Base-by-base conservation (phyloP, 2,797 vertebrate species). In the Enteromius unitaeniatus region DNA sequence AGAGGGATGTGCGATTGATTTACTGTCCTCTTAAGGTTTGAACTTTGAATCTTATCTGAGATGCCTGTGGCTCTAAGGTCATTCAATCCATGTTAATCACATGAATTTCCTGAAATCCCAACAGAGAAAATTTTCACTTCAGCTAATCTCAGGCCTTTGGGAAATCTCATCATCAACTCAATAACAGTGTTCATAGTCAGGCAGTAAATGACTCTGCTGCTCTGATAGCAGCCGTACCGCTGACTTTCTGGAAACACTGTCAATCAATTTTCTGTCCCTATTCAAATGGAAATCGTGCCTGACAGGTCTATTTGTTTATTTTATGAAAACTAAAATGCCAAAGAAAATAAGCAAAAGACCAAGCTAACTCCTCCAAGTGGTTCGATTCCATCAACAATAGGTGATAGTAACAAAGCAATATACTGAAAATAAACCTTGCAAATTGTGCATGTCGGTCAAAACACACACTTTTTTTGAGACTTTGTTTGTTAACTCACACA, bases 41-140 rank as follows among this genome's bases (percentile, higher is more conserved):
- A 83, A 80, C 72, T 83, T 78, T 78, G 84, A 45, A 8, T 81
- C 49, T 83, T 86, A 81, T 83, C 82, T 74, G 80, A 74, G 74
- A 67, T 37, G 65, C 34, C 65, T 45, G 74, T 65, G 76, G 62
- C 58, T 79, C 64, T 78, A 8, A 51, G 77, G 83, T 84, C 81
- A 88, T 28, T 69, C 28, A 53, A 81, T 85, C 83, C 80, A 85
- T 87, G 83, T 84, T 85, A 81, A 81, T 78, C 82, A 85, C 40
- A 26, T 78, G 58, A 28, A 53, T 62, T 76, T 55, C 49, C 55
- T 34, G 69, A 84, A 86, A 77, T 82, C 80, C 45, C 69, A 51
- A 65, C 31, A 72, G 65, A 74, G 82, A 77, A 81, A 47, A 58
- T 84, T 79, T 79, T 76, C 82, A 78, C 74, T 81, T 64, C 45